A percentile compares a stretch with the other conserved stretches of the same genome.
Evolutionary conservation across 2,113 vertebrate species (phyloP).

Genomic region (Brachypodius melanocephalos): DNA sequence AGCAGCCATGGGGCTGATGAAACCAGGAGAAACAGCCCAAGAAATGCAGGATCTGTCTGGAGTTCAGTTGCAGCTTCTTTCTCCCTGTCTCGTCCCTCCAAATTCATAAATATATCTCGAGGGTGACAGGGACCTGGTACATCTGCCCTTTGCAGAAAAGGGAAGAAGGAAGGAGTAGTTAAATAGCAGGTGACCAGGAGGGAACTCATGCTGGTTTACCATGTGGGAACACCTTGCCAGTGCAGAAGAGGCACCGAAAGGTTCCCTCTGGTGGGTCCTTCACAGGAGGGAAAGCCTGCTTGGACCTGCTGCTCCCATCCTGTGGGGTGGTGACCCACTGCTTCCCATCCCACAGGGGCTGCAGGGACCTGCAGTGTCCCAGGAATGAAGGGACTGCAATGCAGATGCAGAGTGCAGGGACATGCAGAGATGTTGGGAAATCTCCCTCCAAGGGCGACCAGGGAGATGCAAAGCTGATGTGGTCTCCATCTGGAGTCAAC

Average conservation of each 20-base stretch:
- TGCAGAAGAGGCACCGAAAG: not conserved
- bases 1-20: not conserved
- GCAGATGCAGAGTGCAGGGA: not conserved
- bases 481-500: accelerated
- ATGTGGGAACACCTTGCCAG: not conserved
- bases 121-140: not conserved
- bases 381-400: not conserved
- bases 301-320: not conserved
- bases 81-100: not conserved
- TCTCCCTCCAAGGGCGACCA: accelerated
- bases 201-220: not conserved
- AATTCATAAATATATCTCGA: not conserved
- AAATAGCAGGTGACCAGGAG: not conserved
- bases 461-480: not conserved
- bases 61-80: not conserved
- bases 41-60: not conserved
- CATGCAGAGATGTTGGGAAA: not conserved
- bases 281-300: not conserved
- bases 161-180: not conserved
- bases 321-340: accelerated
- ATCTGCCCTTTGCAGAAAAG: not conserved
- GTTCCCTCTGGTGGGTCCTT: not conserved
- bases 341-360: not conserved
- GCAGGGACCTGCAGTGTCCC: not conserved
- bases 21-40: not conserved